phyloP scores from a whole-genome alignment of 1,140 invertebrate genomes.

The Platyscapa corneri region DNA sequence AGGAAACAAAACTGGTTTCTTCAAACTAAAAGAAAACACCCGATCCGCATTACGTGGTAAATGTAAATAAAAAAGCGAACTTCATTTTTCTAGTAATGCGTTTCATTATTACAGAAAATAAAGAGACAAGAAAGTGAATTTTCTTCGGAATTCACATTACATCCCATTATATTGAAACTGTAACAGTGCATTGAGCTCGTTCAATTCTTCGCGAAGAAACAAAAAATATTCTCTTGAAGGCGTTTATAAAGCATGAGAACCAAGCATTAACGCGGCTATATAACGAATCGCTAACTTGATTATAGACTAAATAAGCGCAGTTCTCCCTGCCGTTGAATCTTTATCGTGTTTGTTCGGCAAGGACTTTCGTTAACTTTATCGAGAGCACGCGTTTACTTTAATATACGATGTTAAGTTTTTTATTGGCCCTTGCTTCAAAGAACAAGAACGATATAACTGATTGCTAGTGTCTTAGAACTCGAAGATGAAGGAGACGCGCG shows the following conservation, averaged over 20 bases:
- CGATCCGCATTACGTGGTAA: neutral
- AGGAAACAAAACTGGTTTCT: slow-evolving; percentile 17
- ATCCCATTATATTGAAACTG: slow-evolving; percentile 29
- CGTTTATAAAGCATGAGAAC: slow-evolving; percentile 26
- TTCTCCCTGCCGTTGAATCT: slow-evolving; percentile 20
- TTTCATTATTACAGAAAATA: slow-evolving; percentile 18
- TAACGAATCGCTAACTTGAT: slow-evolving; percentile 46
- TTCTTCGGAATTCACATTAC: slow-evolving; percentile 26
- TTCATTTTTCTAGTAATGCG: neutral
- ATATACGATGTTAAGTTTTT: slow-evolving; percentile 18
- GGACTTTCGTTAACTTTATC: neutral
- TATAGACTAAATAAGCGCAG: slow-evolving; percentile 14
- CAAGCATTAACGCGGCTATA: neutral
- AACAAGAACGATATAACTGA: slow-evolving; percentile 26
- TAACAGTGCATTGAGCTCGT: neutral
- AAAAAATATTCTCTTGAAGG: slow-evolving; percentile 24
- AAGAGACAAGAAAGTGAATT: neutral
- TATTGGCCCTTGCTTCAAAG: slow-evolving; percentile 2
- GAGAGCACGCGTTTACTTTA: neutral
- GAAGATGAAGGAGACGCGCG: neutral
- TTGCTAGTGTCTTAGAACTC: neutral
- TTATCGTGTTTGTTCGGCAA: slow-evolving; percentile 23
- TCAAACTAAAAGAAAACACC: neutral
- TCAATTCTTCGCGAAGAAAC: neutral
- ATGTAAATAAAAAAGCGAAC: neutral